Evolutionary conservation across 2,888 invertebrate species (phyloP), one percentile per base, ranked within the genome.

Genomic region (Apocheima hispidaria): DNA sequence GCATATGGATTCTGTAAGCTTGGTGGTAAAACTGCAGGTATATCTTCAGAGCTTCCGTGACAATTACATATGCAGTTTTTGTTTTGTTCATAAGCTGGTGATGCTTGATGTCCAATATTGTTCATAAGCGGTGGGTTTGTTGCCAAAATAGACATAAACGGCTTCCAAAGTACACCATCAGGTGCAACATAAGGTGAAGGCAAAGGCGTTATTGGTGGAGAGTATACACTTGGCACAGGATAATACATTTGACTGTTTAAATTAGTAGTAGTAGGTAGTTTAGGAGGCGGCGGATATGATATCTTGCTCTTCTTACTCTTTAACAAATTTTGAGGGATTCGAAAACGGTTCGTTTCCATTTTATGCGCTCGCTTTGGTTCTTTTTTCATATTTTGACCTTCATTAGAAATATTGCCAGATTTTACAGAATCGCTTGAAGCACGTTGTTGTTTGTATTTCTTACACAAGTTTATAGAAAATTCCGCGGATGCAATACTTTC

Each of bases 101-200:
- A 44, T 23, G 63, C 59, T 50, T 72, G 46, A 41, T 60, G 69
- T 12, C 69, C 4, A 26, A 72, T 49, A 20, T 44, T 16, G 1
- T 44, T 33, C 30, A 54, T 33, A 4, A 77, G 44, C 38, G 74
- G 23, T 21, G 64, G 71, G 38, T 33, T 38, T n/a, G 78, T 46
- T 33, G 79, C 54, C 58, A 79, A 64, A 10, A 81, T 44, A 14
- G 83, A 75, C 63, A 79, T 54, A 3, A 77, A 63, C 14, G 86
- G 84, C 57, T 85, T 86, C 86, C 85, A 88, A 50, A 87, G 41
- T 18, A 84, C 65, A 41, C 81, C 81, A 30, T 76, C 79, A 9
- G 78, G 54, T 26, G 81, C 58, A 1, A 80, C 51, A 48, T 74
- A 78, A 1, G 83, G 71, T 41, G 78, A 81, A 18, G 81, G 65